Evolutionary conservation across 2,888 invertebrate species (phyloP).

Genomic region (Drosophila rubida): DNA sequence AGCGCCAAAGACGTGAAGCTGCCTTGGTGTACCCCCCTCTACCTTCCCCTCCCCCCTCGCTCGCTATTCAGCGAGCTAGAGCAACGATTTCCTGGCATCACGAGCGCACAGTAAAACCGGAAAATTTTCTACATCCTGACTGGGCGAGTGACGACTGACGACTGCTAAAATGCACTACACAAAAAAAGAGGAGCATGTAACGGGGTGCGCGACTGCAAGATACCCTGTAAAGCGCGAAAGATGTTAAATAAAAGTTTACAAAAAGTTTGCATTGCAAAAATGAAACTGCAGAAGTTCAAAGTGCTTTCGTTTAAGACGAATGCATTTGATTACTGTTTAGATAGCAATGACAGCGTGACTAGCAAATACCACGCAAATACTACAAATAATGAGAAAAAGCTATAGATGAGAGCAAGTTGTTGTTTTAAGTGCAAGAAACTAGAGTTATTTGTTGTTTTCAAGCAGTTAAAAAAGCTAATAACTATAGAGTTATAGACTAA

Average conservation of each 20-base stretch:
- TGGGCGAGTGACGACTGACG: constrained; percentile 59
- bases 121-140: constrained; percentile 77
- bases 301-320: too few species aligned
- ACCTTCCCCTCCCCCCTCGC: not conserved
- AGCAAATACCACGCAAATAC: too few species aligned
- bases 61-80: constrained; percentile 33
- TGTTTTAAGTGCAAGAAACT: too few species aligned
- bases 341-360: not conserved
- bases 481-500: too few species aligned
- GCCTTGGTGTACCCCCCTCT: not conserved
- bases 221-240: not conserved
- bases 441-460: too few species aligned
- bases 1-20: constrained; percentile 8
- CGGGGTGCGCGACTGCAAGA: not conserved
- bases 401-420: too few species aligned
- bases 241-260: not conserved
- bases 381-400: too few species aligned
- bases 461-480: too few species aligned
- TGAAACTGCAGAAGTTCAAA: too few species aligned
- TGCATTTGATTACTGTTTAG: too few species aligned
- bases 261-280: too few species aligned
- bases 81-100: constrained; percentile 72
- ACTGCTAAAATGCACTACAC: constrained; percentile 47
- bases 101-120: constrained; percentile 73
- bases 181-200: constrained; percentile 7